Evolutionary conservation across 2,888 invertebrate species (phyloP).

Genomic region (Patella pellucida): DNA sequence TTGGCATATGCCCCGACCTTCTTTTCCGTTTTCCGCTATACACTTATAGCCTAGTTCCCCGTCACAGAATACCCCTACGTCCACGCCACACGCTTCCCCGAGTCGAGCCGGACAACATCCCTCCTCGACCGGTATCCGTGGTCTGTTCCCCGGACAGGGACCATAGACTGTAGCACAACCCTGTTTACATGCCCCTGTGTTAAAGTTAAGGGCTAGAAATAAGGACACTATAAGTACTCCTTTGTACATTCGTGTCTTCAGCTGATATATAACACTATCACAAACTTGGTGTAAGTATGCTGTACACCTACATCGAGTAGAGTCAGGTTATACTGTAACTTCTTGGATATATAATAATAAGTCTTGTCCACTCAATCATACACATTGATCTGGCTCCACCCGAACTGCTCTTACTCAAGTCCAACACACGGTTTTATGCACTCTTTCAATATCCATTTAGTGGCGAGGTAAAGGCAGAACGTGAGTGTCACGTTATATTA

Average conservation of each 20-base stretch:
- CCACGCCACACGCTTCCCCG: slow-evolving; percentile 18
- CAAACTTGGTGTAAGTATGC: no score
- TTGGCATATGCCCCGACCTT: slow-evolving; percentile 17
- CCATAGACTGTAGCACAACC: slow-evolving; percentile 8
- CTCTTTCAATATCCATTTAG: neutral
- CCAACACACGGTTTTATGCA: neutral
- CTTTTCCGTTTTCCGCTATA: neutral
- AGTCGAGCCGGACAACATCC: slow-evolving; percentile 23
- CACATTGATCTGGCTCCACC: neutral
- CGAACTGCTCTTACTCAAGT: neutral
- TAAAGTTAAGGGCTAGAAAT: neutral
- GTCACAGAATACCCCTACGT: slow-evolving; percentile 16
- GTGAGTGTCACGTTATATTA: slow-evolving; percentile 9
- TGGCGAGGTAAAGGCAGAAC: neutral
- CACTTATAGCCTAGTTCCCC: slow-evolving; percentile 21
- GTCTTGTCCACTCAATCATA: neutral
- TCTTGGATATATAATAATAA: neutral
- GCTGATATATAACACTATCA: neutral
- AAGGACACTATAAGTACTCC: neutral
- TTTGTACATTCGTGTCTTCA: neutral
- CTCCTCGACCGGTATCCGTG: slow-evolving; percentile 7
- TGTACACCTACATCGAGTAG: no score
- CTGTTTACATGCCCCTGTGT: slow-evolving; percentile 5
- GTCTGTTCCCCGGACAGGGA: slow-evolving; percentile 15
- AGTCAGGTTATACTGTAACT: neutral